A percentile compares a stretch with the other conserved stretches of the same genome.
phyloP scores from a whole-genome alignment of 1,140 invertebrate species.

The Anastrepha obliqua region DNA sequence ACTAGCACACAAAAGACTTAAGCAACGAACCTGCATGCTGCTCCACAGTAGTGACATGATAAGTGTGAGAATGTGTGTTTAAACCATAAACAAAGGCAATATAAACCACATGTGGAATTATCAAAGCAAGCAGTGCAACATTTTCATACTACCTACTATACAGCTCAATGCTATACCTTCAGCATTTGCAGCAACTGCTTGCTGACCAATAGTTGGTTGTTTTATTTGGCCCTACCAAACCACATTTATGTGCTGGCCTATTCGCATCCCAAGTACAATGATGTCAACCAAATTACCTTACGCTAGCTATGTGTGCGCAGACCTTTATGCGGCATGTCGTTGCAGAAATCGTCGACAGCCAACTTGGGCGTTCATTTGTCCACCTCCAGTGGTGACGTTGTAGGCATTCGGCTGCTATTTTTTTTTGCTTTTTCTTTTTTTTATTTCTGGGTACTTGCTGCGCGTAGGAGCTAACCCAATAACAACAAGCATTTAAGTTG shows the following conservation, averaged over 20 bases:
- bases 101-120: too few species aligned
- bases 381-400: neutral
- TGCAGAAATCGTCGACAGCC: too few species aligned
- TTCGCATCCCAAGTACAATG: neutral
- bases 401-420: neutral
- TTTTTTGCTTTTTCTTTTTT: neutral
- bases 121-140: too few species aligned
- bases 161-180: too few species aligned
- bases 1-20: conserved; percentile 21
- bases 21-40: neutral
- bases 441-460: neutral
- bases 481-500: neutral
- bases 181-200: too few species aligned
- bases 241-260: neutral
- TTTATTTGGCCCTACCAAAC: neutral
- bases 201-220: neutral
- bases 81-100: neutral
- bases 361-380: neutral
- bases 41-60: neutral
- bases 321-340: too few species aligned
- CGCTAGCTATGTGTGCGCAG: too few species aligned
- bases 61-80: neutral
- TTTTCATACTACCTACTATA: too few species aligned
- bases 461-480: neutral
- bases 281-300: too few species aligned